phyloP scores from a whole-genome alignment of 35 echinoderm and acorn worm species.

The Patiria miniata region DNA sequence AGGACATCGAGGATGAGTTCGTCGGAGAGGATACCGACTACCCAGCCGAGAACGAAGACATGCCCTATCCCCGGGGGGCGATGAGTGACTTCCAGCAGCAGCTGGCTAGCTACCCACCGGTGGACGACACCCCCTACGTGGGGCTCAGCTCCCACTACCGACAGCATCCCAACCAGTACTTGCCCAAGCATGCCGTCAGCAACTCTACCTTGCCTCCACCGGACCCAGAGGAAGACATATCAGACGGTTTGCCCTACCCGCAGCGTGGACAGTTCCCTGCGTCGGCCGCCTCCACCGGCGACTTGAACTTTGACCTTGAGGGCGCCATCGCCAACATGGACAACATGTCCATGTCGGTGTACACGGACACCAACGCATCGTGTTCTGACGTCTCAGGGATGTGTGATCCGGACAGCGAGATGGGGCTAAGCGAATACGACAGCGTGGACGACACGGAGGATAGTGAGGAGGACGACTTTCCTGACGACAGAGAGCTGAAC shows the following conservation, averaged over 20 bases:
- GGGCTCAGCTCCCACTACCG: conserved; percentile 50
- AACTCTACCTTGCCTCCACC: conserved; percentile 51
- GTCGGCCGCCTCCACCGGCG: conserved; percentile 29
- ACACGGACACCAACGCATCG: conserved; percentile 88
- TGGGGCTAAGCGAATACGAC: conserved; percentile 75
- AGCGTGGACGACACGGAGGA: conserved; percentile 63
- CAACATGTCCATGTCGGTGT: conserved; percentile 90
- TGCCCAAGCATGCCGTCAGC: conserved; percentile 79
- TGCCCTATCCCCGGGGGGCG: conserved; percentile 62
- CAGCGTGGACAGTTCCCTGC: conserved; percentile 27
- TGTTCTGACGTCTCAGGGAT: conserved; percentile 92
- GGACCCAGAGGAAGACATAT: conserved; percentile 29
- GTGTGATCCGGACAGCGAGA: conserved; percentile 91
- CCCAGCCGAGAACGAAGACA: conserved; percentile 76
- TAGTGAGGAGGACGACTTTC: conserved; percentile 31
- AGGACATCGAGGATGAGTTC: conserved; percentile 86
- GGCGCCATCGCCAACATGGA: conserved; percentile 81
- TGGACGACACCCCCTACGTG: conserved; percentile 43
- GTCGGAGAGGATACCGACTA: conserved; percentile 97
- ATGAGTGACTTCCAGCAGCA: conserved; percentile 66
- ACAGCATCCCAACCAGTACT: conserved; percentile 82
- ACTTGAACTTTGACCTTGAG: conserved; percentile 49
- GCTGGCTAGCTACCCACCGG: conserved; percentile 76
- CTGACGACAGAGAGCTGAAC: background rate
- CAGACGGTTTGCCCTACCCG: conserved; percentile 48